Percentiles rank a stretch among this genome's conserved stretches.
These are phyloP conservation scores for Pocillopora verrucosa DNA, from an alignment of 64 coral and sea anemone species.

Conservation along the genomic window DNA sequence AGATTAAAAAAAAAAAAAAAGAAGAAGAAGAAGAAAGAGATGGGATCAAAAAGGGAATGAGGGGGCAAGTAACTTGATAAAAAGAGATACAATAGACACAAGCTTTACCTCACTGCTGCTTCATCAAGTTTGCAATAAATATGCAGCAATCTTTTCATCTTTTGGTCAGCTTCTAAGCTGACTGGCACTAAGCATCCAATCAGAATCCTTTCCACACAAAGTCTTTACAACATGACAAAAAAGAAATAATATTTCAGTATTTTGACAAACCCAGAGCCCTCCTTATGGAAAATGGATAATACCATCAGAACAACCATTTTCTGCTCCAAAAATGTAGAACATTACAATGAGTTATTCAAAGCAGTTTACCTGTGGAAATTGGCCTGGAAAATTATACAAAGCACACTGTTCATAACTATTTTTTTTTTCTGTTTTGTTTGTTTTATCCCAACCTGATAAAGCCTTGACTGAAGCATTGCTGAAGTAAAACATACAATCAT, in stretches of 20 bases:
- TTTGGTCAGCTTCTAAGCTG: constrained; percentile 65
- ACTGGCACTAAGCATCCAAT: constrained; percentile 92
- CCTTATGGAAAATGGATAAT: no score
- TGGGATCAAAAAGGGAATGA: background rate
- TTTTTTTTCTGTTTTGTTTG: no score
- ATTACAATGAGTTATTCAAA: background rate
- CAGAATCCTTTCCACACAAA: constrained; percentile 87
- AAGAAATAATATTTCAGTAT: background rate
- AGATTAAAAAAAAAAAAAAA: background rate
- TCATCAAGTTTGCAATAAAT: constrained; percentile 78
- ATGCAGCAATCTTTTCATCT: constrained; percentile 83
- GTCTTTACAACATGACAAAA: background rate
- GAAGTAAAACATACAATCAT: no score
- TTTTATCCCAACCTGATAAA: no score
- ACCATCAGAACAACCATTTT: no score
- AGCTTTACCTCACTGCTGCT: constrained; percentile 68
- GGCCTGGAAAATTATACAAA: no score
- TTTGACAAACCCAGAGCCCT: background rate
- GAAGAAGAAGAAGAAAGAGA: background rate
- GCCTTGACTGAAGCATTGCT: no score
- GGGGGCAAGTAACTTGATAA: no score
- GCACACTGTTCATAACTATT: no score
- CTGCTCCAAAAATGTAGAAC: background rate
- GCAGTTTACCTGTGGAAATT: no score
- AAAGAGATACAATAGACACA: background rate